phyloP scores from a whole-genome alignment of 2,113 vertebrate species.

The Cairina moschata region DNA sequence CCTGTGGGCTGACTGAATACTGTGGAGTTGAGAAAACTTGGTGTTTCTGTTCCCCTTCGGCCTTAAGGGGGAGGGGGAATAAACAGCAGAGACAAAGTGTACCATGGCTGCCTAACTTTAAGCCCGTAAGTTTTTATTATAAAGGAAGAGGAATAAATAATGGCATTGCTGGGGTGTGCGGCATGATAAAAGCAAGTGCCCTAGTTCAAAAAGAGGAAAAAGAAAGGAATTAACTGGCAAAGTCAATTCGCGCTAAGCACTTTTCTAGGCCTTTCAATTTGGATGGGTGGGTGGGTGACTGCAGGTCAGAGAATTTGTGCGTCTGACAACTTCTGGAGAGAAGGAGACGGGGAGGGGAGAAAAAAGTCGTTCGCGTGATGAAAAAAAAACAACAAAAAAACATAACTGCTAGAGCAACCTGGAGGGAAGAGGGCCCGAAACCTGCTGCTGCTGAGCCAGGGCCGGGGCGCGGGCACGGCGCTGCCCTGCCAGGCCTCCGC shows the following conservation, averaged over 20 bases:
- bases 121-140: constrained; percentile 28
- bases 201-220: background rate
- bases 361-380: constrained; percentile 18
- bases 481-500: constrained; percentile 43
- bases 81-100: constrained; percentile 64
- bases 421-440: background rate
- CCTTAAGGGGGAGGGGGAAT: constrained; percentile 29
- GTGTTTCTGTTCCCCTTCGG: constrained; percentile 61
- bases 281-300: background rate
- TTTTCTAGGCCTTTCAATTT: constrained; percentile 25
- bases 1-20: constrained; percentile 74
- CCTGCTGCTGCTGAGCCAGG: background rate
- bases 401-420: background rate
- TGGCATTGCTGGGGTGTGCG: constrained; percentile 67
- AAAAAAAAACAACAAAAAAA: background rate
- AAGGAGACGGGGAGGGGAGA: background rate
- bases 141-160: constrained; percentile 65
- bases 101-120: constrained; percentile 42
- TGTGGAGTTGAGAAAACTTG: constrained; percentile 51
- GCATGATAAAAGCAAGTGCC: constrained; percentile 61
- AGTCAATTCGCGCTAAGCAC: constrained; percentile 46
- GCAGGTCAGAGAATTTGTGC: constrained; percentile 46
- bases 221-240: constrained; percentile 3
- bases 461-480: too few relatives aligned
- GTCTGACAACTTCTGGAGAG: constrained; percentile 22